phyloP scores from a whole-genome alignment of 2,888 invertebrate species.

The Zonitis immaculata region DNA sequence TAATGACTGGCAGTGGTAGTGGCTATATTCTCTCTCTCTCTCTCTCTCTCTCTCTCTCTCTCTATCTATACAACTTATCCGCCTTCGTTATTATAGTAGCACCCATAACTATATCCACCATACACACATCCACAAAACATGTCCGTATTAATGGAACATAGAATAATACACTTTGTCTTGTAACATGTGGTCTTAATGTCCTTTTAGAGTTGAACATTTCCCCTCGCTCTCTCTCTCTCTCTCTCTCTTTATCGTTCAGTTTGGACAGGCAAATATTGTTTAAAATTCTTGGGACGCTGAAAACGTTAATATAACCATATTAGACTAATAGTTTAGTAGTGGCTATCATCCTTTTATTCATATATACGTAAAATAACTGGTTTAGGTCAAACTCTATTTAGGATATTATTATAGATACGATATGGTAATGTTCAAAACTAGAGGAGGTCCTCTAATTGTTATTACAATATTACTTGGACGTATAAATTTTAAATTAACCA shows the following conservation, averaged over 20 bases:
- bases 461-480: neutral
- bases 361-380: no score
- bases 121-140: conserved; percentile 20
- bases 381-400: no score
- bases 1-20: conserved; percentile 7
- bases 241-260: no score
- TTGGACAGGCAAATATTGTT: conserved; percentile 1
- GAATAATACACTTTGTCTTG: conserved; percentile 44
- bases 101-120: neutral
- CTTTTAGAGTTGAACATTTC: no score
- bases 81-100: neutral
- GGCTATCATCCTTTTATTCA: neutral
- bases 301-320: conserved; percentile 1
- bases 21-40: neutral
- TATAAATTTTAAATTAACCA: no score
- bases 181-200: conserved; percentile 45
- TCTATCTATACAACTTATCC: neutral
- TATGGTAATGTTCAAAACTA: no score
- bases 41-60: neutral
- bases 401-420: no score
- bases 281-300: conserved; percentile 2
- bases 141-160: conserved; percentile 39
- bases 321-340: neutral
- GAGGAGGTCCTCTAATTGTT: neutral
- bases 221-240: no score